These are phyloP conservation scores for Pterostichus niger DNA, from an alignment of 2,888 invertebrate species.

Conservation along the genomic window DNA sequence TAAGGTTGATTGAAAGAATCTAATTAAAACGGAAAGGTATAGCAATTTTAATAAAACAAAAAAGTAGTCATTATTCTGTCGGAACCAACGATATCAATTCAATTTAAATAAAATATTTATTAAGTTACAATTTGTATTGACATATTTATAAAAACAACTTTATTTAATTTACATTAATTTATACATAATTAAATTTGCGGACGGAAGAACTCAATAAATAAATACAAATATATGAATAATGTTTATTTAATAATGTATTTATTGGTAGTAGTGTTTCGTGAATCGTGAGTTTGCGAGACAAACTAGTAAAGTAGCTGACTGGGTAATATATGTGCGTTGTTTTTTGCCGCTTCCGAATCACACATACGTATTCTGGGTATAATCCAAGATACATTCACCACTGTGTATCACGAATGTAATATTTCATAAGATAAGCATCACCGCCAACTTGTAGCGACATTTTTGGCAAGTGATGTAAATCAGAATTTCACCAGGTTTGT, in stretches of 20 bases:
- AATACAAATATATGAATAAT: too few species aligned
- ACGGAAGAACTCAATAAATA: too few species aligned
- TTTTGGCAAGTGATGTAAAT: conserved; percentile 55
- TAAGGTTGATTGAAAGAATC: conserved; percentile 26
- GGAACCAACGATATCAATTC: not conserved
- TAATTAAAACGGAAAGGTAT: conserved; percentile 32
- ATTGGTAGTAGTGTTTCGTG: too few species aligned
- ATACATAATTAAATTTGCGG: too few species aligned
- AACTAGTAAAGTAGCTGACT: conserved; percentile 21
- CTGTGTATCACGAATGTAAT: conserved; percentile 55
- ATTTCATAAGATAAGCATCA: conserved; percentile 51
- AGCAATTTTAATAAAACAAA: conserved; percentile 24
- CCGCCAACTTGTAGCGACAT: conserved; percentile 45
- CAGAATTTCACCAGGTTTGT: conserved; percentile 48
- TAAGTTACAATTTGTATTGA: not conserved
- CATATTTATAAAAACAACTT: not conserved
- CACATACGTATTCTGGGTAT: conserved; percentile 53
- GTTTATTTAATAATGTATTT: too few species aligned
- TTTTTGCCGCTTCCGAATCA: conserved; percentile 31
- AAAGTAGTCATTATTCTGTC: not conserved
- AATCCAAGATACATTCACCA: conserved; percentile 53
- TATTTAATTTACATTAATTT: not conserved
- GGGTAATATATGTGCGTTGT: conserved; percentile 49
- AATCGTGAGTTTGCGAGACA: not conserved
- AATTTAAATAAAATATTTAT: not conserved